phyloP scores from a whole-genome alignment of 2,888 invertebrate genomes.

The Gortyna flavago region DNA sequence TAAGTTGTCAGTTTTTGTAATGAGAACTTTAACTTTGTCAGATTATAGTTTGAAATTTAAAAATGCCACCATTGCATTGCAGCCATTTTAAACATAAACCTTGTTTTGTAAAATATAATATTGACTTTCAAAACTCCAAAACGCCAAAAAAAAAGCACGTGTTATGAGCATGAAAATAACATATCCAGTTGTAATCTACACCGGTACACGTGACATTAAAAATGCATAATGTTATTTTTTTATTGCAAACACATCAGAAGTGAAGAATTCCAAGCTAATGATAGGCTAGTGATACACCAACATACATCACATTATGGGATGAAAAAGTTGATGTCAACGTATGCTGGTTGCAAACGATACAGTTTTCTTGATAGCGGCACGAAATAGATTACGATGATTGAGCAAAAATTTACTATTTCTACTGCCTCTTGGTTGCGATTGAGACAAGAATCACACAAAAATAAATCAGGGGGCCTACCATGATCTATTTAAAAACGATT shows the following conservation, averaged over 20 bases:
- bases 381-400: background rate
- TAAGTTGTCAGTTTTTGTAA: too few species aligned
- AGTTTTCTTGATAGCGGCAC: background rate
- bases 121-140: background rate
- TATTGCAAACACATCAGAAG: slow-evolving; percentile 37
- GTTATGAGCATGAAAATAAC: slow-evolving; percentile 12
- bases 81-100: too few species aligned
- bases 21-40: too few species aligned
- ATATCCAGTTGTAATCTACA: slow-evolving; percentile 18
- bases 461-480: too few species aligned
- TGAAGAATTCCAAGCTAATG: slow-evolving; percentile 44
- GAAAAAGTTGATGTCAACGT: slow-evolving; percentile 36
- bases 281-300: slow-evolving; percentile 30
- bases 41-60: too few species aligned
- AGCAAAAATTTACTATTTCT: background rate
- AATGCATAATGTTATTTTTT: slow-evolving; percentile 45
- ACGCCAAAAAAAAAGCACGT: background rate
- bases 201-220: slow-evolving; percentile 36
- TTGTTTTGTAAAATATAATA: too few species aligned
- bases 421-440: background rate
- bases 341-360: slow-evolving; percentile 21
- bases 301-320: slow-evolving; percentile 28
- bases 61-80: too few species aligned
- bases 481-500: too few species aligned
- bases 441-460: background rate